phyloP scores from a whole-genome alignment of 1,140 invertebrate species.

The Aradophagus sp. region DNA sequence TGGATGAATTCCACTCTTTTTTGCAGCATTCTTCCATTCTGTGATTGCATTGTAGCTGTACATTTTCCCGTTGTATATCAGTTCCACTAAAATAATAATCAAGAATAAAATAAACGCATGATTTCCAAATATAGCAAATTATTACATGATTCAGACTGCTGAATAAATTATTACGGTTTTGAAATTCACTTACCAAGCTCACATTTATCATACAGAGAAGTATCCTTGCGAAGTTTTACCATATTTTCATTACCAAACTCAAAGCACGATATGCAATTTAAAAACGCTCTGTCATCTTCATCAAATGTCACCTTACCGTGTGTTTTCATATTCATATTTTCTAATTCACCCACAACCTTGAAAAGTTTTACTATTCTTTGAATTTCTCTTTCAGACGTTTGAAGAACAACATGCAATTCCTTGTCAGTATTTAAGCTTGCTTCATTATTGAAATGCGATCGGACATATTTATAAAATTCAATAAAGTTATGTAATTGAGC shows the following conservation, averaged over 20 bases:
- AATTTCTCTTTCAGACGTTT: constrained; percentile 66
- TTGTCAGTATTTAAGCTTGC: constrained; percentile 65
- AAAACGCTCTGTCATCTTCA: constrained; percentile 66
- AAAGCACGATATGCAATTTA: constrained; percentile 77
- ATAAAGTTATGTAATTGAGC: constrained; percentile 66
- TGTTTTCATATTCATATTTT: constrained; percentile 28
- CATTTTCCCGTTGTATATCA: constrained; percentile 79
- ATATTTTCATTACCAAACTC: constrained; percentile 71
- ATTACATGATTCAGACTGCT: too few species aligned
- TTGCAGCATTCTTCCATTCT: constrained; percentile 74
- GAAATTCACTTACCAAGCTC: constrained; percentile 62
- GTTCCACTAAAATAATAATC: too few species aligned
- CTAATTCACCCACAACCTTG: constrained; percentile 58
- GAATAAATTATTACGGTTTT: too few species aligned
- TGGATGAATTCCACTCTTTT: constrained; percentile 76
- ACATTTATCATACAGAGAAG: constrained; percentile 63
- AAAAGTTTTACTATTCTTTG: constrained; percentile 64
- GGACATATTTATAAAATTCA: constrained; percentile 71
- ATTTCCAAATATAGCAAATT: too few species aligned
- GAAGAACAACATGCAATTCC: constrained; percentile 58
- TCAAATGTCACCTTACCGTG: constrained; percentile 70
- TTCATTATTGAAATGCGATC: constrained; percentile 63
- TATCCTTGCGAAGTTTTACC: constrained; percentile 62
- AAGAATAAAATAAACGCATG: too few species aligned
- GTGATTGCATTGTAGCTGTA: constrained; percentile 72